A percentile compares a stretch with the other conserved stretches of the same genome.
phyloP scores from a whole-genome alignment of 1,140 invertebrate species.

The Tetramorium parvispinum region DNA sequence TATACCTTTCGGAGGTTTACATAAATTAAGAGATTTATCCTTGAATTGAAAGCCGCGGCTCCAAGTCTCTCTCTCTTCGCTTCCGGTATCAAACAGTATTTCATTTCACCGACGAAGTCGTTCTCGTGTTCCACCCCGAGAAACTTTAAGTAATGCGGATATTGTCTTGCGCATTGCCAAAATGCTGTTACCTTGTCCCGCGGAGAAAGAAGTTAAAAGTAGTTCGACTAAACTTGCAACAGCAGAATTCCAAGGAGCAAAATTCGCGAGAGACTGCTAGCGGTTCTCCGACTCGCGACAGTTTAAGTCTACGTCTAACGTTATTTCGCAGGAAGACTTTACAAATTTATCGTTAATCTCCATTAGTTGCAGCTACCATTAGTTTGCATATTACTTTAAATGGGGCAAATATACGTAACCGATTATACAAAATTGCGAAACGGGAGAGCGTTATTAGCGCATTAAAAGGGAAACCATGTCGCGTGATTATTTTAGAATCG shows the following conservation, averaged over 20 bases:
- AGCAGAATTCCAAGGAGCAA: not conserved
- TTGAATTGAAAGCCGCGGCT: constrained; percentile 22
- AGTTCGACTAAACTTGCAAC: not conserved
- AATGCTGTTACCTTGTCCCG: not conserved
- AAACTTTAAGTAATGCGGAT: constrained; percentile 21
- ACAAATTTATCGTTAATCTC: not conserved
- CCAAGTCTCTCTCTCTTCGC: not conserved
- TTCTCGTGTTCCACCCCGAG: not conserved
- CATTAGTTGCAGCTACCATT: not conserved
- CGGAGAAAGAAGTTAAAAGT: constrained; percentile 14
- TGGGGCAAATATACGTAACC: not conserved
- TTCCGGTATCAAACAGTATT: not conserved
- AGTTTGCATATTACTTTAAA: not conserved
- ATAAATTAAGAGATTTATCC: constrained; percentile 50
- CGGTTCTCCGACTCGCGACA: not conserved
- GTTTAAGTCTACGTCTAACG: not conserved
- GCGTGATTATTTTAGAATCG: not conserved
- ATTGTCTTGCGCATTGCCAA: constrained; percentile 25
- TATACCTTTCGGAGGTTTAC: constrained; percentile 17
- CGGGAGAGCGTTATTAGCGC: not conserved
- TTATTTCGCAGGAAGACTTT: not conserved
- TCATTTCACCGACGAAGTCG: not conserved
- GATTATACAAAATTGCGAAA: not conserved
- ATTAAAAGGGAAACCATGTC: not conserved
- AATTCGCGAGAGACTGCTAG: not conserved